A percentile compares a stretch with the other conserved stretches of the same genome.
Evolutionary conservation across 2,797 vertebrate genomes (phyloP).

Genomic region (Notolepis coatsorum): DNA sequence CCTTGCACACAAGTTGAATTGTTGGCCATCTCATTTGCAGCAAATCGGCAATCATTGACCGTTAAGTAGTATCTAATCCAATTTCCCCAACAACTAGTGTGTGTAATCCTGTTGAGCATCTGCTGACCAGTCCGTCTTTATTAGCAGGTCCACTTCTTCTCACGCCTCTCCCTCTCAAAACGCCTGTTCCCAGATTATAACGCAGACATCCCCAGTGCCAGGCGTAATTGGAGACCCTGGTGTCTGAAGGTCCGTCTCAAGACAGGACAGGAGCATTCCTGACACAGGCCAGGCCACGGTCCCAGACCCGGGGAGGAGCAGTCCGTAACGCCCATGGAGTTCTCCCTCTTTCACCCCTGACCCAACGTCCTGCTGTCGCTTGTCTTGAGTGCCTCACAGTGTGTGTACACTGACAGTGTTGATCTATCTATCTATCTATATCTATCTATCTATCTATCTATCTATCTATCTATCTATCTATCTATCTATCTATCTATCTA

Average conservation of each 20-base stretch:
- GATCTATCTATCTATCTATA: background rate
- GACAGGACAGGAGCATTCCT: constrained; percentile 46
- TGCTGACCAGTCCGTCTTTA: constrained; percentile 51
- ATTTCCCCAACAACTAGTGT: no score
- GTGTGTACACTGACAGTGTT: constrained; percentile 47
- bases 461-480: background rate
- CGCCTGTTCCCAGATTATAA: constrained; percentile 51
- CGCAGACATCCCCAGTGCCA: constrained; percentile 52
- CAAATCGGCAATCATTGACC: constrained; percentile 50
- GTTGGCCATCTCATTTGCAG: constrained; percentile 49
- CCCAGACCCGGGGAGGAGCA: constrained; percentile 45
- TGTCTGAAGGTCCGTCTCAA: constrained; percentile 45
- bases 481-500: background rate
- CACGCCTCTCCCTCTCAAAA: constrained; percentile 19
- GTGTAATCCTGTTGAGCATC: constrained; percentile 51
- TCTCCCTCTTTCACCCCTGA: constrained; percentile 66
- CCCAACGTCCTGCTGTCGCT: constrained; percentile 63
- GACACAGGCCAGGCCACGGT: constrained; percentile 32
- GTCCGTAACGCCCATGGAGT: constrained; percentile 39
- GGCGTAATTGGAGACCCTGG: constrained; percentile 69
- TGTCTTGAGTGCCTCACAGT: constrained; percentile 67
- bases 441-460: background rate
- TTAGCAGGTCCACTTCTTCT: constrained; percentile 42
- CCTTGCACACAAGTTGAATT: constrained; percentile 16
- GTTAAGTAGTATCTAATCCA: constrained; percentile 59